Evolutionary conservation across 1,140 invertebrate genomes (phyloP).

Genomic region (Vanessa atalanta): DNA sequence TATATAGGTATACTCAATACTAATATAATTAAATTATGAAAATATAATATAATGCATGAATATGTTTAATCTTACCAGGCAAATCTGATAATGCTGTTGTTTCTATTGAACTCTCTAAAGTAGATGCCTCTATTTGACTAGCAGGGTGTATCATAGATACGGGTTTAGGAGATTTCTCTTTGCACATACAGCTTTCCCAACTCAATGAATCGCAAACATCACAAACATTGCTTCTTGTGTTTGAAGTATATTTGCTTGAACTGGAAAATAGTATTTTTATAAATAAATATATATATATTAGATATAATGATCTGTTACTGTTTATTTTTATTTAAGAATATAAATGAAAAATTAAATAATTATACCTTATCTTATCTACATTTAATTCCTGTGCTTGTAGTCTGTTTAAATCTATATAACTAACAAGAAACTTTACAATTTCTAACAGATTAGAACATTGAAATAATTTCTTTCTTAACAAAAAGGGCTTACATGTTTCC

Average conservation of each 20-base stretch:
- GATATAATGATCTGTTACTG: neutral
- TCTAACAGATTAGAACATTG: constrained; percentile 68
- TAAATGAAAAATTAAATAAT: neutral
- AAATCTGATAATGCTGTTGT: constrained; percentile 64
- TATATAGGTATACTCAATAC: too few species aligned
- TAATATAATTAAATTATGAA: too few species aligned
- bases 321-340: neutral
- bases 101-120: constrained; percentile 52
- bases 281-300: too few species aligned
- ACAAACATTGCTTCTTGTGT: constrained; percentile 37
- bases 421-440: constrained; percentile 63
- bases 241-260: constrained; percentile 24
- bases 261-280: constrained; percentile 23
- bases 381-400: constrained; percentile 46
- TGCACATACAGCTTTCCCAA: constrained; percentile 51
- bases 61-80: constrained; percentile 53
- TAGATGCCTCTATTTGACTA: constrained; percentile 36
- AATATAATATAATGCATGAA: neutral
- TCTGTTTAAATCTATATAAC: constrained; percentile 61
- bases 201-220: constrained; percentile 51
- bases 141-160: constrained; percentile 20
- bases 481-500: constrained; percentile 69
- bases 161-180: constrained; percentile 29
- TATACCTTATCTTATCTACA: constrained; percentile 52
- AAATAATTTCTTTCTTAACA: constrained; percentile 62